Evolutionary conservation across 2,888 invertebrate species (phyloP).

Genomic region (Ormyrus thymus): DNA sequence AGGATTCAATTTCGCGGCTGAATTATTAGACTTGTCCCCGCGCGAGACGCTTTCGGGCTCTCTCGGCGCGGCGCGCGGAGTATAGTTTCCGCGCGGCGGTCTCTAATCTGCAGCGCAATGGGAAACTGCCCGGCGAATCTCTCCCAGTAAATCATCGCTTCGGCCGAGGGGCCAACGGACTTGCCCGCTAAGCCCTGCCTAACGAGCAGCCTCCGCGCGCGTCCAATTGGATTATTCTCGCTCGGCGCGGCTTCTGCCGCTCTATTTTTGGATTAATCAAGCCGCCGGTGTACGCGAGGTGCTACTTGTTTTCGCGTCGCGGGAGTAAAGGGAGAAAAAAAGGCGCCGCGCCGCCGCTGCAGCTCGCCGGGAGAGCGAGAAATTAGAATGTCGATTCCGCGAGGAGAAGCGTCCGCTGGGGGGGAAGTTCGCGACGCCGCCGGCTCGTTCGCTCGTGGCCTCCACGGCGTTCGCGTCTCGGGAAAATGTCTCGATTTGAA

Average conservation of each 20-base stretch:
- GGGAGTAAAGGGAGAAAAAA: background rate
- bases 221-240: slow-evolving; percentile 15
- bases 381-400: no score
- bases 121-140: slow-evolving; percentile 19
- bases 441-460: no score
- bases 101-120: background rate
- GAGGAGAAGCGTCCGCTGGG: no score
- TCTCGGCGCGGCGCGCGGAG: background rate
- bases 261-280: no score
- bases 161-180: background rate
- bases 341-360: background rate
- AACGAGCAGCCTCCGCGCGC: background rate
- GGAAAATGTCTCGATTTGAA: no score
- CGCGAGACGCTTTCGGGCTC: background rate
- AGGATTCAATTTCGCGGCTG: background rate
- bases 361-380: no score
- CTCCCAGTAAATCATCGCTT: slow-evolving; percentile 27
- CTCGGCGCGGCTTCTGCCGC: background rate
- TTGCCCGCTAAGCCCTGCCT: background rate
- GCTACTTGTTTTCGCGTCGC: background rate
- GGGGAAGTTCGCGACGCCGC: no score
- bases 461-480: no score
- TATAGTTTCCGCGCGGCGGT: no score
- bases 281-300: background rate
- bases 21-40: background rate